Evolutionary conservation across 2,797 vertebrate genomes (phyloP), one percentile per base, ranked within the genome.

Genomic region (Glyptemys insculpta): DNA sequence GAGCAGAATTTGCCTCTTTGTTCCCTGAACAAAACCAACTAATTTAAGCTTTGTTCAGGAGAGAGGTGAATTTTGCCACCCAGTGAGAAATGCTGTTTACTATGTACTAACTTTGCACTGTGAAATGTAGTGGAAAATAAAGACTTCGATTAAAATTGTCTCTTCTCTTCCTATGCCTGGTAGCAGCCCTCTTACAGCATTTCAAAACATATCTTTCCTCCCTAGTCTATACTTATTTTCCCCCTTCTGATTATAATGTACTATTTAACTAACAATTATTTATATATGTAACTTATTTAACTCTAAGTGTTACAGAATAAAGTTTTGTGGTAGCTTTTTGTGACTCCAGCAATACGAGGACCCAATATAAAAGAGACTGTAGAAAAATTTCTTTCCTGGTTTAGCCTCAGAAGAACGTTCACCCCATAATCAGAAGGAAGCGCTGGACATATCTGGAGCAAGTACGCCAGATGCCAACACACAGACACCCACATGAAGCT

Each of bases 141-240:
- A 93, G 80, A 54, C 25, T 88, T 95, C 41, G 86, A 94, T 88
- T 96, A 85, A 96, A 95, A 53, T 85, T 88, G 53, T 88, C 83
- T 94, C 95, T 93, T 84, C 29, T 44, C 83, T 82, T 86, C 12
- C 29, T 91, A 7, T 87, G 93, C 41, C 83, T 93, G 93, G 82
- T 27, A 92, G 78, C 88, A 95, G 94, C 95, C 29, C 29, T 31
- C 56, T 88, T 80, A 95, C 78, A 94, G 21, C 50, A 84, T 86
- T 96, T 93, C 91, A 96, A 97, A 95, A 91, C 62, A 94, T 34
- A 84, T 65, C 23, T 95, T 94, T 94, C 88, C 84, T 84, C 50
- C 41, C 81, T 79, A 72, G 79, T 52, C 19, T 91, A 68, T 93
- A 91, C 92, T 95, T 95, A 82, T 44, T 86, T 94, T 88, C 85